Conservation (phyloP, 1,140 invertebrate genomes). For the honey bee (Apis mellifera) region DNA sequence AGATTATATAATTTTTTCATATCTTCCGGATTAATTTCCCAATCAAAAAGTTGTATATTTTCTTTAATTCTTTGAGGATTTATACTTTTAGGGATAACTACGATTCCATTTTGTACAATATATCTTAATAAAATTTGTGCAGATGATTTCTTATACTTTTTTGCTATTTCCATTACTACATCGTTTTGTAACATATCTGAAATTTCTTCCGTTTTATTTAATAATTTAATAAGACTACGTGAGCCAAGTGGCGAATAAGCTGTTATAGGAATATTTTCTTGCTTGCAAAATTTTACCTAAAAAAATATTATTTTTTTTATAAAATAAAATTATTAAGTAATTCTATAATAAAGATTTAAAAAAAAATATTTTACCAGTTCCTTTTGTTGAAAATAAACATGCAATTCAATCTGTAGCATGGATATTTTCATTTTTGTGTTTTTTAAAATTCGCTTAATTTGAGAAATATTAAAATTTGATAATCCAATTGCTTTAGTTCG, state of each 20-base stretch:
- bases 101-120: slow-evolving; percentile 82
- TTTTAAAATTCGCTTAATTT: slow-evolving; percentile 85
- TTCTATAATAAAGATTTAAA: slow-evolving; percentile 3
- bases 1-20: slow-evolving; percentile 70
- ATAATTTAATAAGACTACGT: slow-evolving; percentile 81
- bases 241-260: slow-evolving; percentile 86
- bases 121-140: slow-evolving; percentile 85
- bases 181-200: slow-evolving; percentile 87
- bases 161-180: slow-evolving; percentile 85
- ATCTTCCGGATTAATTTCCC: slow-evolving; percentile 75
- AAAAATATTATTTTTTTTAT: slow-evolving; percentile 47
- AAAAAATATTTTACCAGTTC: slow-evolving; percentile 75
- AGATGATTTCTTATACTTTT: slow-evolving; percentile 82
- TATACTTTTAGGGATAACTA: slow-evolving; percentile 85
- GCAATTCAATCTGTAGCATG: slow-evolving; percentile 89
- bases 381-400: slow-evolving; percentile 85
- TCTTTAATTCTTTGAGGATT: slow-evolving; percentile 81
- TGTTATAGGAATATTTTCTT: slow-evolving; percentile 82
- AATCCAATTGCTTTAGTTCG: slow-evolving; percentile 87
- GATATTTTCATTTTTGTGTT: slow-evolving; percentile 83
- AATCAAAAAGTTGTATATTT: slow-evolving; percentile 83
- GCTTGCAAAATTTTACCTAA: slow-evolving; percentile 82
- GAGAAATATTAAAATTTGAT: slow-evolving; percentile 89
- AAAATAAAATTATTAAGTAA: not conserved
- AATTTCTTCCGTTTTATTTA: slow-evolving; percentile 80